These are phyloP conservation scores for Furcifer pardalis DNA, from an alignment of 2,797 vertebrate species.

Conservation along the genomic window DNA sequence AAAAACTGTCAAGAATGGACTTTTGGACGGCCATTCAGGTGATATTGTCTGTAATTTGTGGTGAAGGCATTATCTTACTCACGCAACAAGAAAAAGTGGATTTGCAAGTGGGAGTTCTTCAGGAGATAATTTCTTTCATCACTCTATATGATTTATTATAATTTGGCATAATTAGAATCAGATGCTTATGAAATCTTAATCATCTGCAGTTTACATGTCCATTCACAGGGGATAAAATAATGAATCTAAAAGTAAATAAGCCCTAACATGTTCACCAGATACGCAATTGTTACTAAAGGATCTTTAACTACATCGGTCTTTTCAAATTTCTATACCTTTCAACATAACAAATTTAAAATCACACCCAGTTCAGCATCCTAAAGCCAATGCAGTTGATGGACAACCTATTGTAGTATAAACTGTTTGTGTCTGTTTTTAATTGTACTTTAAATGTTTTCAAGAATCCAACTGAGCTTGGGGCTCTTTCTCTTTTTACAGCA, in stretches of 20 bases:
- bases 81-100: slow-evolving; percentile 13
- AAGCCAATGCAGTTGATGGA: neutral
- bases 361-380: neutral
- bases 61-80: slow-evolving; percentile 20
- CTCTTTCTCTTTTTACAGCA: neutral
- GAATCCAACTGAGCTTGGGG: neutral
- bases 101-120: slow-evolving; percentile 11
- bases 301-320: neutral
- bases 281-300: neutral
- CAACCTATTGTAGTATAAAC: neutral
- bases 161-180: slow-evolving; percentile 10
- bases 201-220: neutral
- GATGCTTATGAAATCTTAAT: neutral
- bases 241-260: too few relatives aligned
- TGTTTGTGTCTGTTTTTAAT: neutral
- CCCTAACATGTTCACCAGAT: too few relatives aligned
- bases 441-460: too few relatives aligned
- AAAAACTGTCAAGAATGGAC: slow-evolving; percentile 72
- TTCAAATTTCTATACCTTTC: neutral
- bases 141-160: slow-evolving; percentile 4
- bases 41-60: slow-evolving; percentile 48
- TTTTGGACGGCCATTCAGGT: slow-evolving; percentile 64
- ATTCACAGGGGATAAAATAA: neutral
- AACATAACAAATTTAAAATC: neutral
- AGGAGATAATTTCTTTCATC: slow-evolving; percentile 1